phyloP scores from a whole-genome alignment of 2,888 invertebrate genomes.

The Mesorhabditis sp. region DNA sequence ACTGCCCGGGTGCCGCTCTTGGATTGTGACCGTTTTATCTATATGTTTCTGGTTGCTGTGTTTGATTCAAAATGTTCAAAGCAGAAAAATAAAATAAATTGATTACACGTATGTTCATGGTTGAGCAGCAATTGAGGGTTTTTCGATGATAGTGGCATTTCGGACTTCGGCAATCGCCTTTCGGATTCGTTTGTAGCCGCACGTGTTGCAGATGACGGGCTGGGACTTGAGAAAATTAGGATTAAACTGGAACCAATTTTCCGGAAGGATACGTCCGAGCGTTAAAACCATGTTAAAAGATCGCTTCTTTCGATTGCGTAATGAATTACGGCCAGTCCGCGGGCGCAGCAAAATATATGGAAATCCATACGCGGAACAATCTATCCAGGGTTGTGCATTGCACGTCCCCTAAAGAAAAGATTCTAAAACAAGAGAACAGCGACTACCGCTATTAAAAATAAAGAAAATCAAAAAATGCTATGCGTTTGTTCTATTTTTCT shows the following conservation, averaged over 20 bases:
- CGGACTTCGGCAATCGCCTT: background rate
- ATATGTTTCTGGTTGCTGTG: background rate
- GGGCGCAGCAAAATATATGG: no score
- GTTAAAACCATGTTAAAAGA: background rate
- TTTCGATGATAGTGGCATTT: background rate
- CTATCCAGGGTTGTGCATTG: background rate
- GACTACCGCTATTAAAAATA: no score
- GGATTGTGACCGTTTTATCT: background rate
- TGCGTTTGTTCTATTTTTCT: no score
- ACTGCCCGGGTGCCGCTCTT: background rate
- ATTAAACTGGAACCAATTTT: background rate
- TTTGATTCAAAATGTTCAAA: background rate
- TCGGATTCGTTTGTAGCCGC: conserved; percentile 1
- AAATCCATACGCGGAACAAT: no score
- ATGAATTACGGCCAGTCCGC: no score
- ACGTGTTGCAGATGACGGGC: background rate
- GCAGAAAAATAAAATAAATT: background rate
- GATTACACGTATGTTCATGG: no score
- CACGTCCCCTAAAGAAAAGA: background rate
- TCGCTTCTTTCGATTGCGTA: background rate
- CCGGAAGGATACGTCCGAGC: background rate
- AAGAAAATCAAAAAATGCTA: no score
- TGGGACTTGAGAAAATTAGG: background rate
- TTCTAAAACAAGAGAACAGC: no score
- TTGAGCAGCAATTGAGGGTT: background rate